phyloP scores from a whole-genome alignment of 2,888 invertebrate genomes.

The Brachycybe producta region DNA sequence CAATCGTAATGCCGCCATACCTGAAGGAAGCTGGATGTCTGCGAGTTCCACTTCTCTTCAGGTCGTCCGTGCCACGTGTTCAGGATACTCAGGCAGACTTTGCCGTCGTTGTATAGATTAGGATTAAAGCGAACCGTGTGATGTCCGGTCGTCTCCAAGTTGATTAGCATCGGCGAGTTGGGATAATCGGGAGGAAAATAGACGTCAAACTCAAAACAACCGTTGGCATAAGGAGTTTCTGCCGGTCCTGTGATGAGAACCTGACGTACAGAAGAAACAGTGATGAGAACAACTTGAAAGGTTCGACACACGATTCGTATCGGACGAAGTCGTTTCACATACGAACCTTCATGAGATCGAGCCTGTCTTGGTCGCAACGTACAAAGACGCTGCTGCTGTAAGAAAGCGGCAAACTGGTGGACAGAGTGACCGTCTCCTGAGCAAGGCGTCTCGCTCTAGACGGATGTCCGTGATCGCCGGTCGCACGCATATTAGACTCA shows the following conservation, averaged over 20 bases:
- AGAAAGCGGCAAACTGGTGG: constrained; percentile 79
- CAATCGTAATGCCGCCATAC: constrained; percentile 26
- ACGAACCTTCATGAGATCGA: constrained; percentile 90
- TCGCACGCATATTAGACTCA: constrained; percentile 70
- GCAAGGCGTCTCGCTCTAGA: constrained; percentile 79
- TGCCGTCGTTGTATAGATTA: constrained; percentile 87
- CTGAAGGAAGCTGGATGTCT: constrained; percentile 78
- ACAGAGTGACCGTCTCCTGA: constrained; percentile 86
- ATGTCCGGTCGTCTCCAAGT: constrained; percentile 76
- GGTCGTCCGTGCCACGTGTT: constrained; percentile 95
- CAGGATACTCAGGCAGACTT: constrained; percentile 81
- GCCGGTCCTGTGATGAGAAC: constrained; percentile 83
- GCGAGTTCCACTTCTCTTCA: constrained; percentile 94
- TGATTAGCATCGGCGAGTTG: constrained; percentile 75
- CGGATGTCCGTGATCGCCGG: constrained; percentile 73
- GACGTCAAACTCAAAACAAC: constrained; percentile 81
- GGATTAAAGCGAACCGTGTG: constrained; percentile 85
- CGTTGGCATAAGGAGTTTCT: constrained; percentile 83
- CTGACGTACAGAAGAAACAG: constrained; percentile 34
- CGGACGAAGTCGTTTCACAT: neutral
- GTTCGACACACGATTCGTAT: too few relatives aligned
- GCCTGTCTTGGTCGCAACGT: constrained; percentile 79
- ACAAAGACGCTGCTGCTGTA: constrained; percentile 91
- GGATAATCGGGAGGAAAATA: constrained; percentile 63
- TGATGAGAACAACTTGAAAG: neutral